Conservation (phyloP, 2,888 invertebrate species). For the Drosophila birchii region DNA sequence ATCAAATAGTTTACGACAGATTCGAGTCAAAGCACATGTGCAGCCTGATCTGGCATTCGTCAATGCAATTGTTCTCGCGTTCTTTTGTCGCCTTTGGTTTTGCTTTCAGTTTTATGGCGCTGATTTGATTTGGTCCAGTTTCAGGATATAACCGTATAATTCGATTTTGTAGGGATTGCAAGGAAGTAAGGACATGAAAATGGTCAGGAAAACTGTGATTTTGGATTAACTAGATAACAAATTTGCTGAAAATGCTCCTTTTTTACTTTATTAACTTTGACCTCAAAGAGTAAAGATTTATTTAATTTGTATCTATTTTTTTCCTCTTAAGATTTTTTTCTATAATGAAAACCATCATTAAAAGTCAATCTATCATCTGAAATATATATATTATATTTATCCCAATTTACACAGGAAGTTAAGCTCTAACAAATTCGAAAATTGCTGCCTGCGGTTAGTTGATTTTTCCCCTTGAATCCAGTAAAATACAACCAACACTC, state of each 20-base stretch:
- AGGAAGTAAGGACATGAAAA: not conserved
- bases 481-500: conserved; percentile 3
- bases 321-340: not conserved
- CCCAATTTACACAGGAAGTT: not conserved
- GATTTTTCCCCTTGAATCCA: not conserved
- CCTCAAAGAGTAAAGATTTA: not conserved
- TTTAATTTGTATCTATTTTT: not conserved
- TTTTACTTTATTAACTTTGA: not conserved
- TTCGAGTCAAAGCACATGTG: conserved; percentile 10
- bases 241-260: not conserved
- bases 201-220: not conserved
- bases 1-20: conserved; percentile 16
- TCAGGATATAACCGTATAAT: not conserved
- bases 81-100: conserved; percentile 3
- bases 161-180: not conserved
- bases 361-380: not conserved
- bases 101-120: not conserved
- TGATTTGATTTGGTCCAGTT: not conserved
- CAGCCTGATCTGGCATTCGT: conserved; percentile 1
- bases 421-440: not conserved
- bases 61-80: conserved; percentile 9
- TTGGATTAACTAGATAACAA: not conserved
- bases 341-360: not conserved
- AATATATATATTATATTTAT: not conserved
- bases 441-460: not conserved